A percentile compares a stretch with the other conserved stretches of the same genome.
Conservation (phyloP, 2,888 invertebrate genomes). For the Trachelus iudaicus region DNA sequence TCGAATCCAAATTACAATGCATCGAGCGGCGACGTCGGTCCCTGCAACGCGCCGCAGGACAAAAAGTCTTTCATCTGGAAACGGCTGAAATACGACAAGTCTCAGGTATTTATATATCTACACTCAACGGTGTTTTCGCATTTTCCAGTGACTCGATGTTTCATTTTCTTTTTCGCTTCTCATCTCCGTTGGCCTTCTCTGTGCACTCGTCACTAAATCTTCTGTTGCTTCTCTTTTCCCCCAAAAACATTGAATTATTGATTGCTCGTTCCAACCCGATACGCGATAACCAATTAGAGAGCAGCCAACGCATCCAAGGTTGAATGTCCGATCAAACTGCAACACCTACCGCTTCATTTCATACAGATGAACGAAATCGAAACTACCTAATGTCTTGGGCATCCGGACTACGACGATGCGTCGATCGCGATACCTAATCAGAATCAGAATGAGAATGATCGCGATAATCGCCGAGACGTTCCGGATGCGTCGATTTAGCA, state of each 20-base stretch:
- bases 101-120: constrained; percentile 69
- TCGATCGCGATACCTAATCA: no score
- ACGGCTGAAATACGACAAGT: constrained; percentile 83
- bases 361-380: constrained; percentile 58
- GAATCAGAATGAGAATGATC: no score
- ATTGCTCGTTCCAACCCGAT: constrained; percentile 31
- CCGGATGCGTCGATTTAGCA: no score
- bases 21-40: constrained; percentile 67
- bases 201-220: no score
- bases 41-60: constrained; percentile 59
- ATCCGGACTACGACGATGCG: no score
- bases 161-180: no score
- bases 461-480: no score
- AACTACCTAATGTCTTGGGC: constrained; percentile 43
- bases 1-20: constrained; percentile 89
- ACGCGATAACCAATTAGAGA: constrained; percentile 2
- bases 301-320: constrained; percentile 42
- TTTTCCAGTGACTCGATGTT: no score
- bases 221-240: constrained; percentile 21
- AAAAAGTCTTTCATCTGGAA: constrained; percentile 76
- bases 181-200: no score
- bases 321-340: constrained; percentile 58
- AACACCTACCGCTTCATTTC: constrained; percentile 55
- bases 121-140: no score
- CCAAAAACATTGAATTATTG: constrained; percentile 54